phyloP scores from a whole-genome alignment of 1,140 invertebrate species.

The Heliconius melpomene region DNA sequence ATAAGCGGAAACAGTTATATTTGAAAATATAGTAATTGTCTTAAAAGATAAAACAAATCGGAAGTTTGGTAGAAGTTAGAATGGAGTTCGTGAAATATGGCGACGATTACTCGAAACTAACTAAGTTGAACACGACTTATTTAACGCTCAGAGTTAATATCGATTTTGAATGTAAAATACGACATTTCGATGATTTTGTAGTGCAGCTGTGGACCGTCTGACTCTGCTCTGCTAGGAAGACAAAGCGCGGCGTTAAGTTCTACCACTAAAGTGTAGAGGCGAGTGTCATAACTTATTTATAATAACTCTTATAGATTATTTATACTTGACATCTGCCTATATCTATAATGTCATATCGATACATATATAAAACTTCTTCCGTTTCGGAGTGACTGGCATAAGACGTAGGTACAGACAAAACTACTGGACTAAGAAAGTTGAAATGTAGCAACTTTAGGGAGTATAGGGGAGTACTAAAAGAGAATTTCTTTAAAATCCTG shows the following conservation, averaged over 20 bases:
- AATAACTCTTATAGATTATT: too few relatives aligned
- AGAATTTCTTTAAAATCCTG: too few relatives aligned
- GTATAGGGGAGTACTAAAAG: too few relatives aligned
- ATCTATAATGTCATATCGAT: too few relatives aligned
- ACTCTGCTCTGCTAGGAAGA: too few relatives aligned
- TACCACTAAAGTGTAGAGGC: neutral
- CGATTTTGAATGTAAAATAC: conserved; percentile 1
- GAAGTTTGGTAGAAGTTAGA: conserved; percentile 23
- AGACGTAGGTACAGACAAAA: too few relatives aligned
- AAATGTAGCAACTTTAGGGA: too few relatives aligned
- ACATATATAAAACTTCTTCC: too few relatives aligned
- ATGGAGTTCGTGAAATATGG: conserved; percentile 27
- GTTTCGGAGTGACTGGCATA: too few relatives aligned
- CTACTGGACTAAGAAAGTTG: too few relatives aligned
- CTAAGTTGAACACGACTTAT: neutral
- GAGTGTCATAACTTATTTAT: neutral
- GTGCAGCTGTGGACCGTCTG: neutral
- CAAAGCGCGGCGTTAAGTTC: neutral
- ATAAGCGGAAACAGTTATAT: neutral
- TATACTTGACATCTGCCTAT: too few relatives aligned
- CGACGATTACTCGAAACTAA: conserved; percentile 21
- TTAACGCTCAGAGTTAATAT: neutral
- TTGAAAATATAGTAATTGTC: neutral
- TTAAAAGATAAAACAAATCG: conserved; percentile 18
- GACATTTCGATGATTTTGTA: neutral